Evolutionary conservation across 2,113 vertebrate genomes (phyloP).

Genomic region (Tachysurus vachellii): DNA sequence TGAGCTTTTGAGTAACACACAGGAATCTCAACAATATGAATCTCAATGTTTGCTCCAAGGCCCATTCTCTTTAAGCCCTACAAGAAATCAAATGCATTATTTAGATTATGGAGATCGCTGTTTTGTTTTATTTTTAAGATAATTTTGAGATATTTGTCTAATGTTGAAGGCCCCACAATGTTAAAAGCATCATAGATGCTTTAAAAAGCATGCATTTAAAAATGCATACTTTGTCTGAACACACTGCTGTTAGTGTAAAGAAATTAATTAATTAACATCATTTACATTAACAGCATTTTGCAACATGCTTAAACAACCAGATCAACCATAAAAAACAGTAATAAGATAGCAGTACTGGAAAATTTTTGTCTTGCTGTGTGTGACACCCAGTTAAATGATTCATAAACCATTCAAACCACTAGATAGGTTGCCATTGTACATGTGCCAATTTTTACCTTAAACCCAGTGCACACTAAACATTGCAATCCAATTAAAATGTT

Average conservation of each 20-base stretch:
- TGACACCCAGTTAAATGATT: background rate
- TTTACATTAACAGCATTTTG: constrained; percentile 5
- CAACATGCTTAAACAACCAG: background rate
- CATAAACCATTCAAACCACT: background rate
- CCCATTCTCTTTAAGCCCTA: constrained; percentile 77
- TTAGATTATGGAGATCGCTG: background rate
- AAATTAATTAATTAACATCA: background rate
- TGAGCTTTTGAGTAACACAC: constrained; percentile 77
- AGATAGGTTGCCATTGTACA: too few relatives aligned
- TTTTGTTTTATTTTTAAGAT: background rate
- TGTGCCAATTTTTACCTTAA: too few relatives aligned
- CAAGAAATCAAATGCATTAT: background rate
- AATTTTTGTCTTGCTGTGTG: background rate
- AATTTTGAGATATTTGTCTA: background rate
- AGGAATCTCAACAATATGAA: constrained; percentile 74
- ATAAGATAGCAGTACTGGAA: background rate
- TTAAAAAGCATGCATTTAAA: background rate
- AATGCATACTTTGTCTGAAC: background rate
- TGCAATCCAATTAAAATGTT: too few relatives aligned
- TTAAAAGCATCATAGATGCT: background rate
- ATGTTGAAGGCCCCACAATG: background rate
- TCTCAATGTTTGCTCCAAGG: constrained; percentile 63
- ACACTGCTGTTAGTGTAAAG: background rate
- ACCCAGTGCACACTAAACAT: too few relatives aligned
- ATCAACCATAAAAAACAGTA: background rate